These are phyloP conservation scores for Vanessa cardui DNA, from an alignment of 2,888 invertebrate genomes.

Conservation along the genomic window DNA sequence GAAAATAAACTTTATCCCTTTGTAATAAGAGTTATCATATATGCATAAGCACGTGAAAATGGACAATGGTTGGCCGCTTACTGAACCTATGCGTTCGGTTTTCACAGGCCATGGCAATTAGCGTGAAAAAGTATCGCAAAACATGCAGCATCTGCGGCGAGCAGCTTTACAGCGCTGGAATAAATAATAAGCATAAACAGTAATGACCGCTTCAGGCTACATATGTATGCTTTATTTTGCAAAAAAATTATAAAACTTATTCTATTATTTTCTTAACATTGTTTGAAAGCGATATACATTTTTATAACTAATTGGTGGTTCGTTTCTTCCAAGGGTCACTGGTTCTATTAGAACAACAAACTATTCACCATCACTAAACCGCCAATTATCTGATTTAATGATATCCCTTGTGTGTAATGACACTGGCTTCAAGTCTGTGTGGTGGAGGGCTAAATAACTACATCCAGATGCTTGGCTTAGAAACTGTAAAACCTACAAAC, in stretches of 20 bases:
- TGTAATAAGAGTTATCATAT: conserved; percentile 14
- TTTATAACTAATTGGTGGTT: no score
- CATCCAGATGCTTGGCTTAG: no score
- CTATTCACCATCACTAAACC: no score
- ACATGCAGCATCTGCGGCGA: conserved; percentile 43
- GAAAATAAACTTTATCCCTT: conserved; percentile 21
- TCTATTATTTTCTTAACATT: not conserved
- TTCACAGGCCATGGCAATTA: conserved; percentile 47
- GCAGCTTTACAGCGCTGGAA: conserved; percentile 23
- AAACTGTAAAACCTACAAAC: no score
- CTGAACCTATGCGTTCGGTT: conserved; percentile 45
- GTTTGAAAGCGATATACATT: no score
- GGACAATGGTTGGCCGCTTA: conserved; percentile 43
- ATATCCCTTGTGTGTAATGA: no score
- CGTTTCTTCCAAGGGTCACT: no score
- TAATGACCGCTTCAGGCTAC: not conserved
- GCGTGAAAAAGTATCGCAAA: conserved; percentile 47
- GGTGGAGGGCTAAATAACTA: no score
- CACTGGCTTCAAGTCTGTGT: no score
- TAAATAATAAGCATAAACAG: conserved; percentile 8
- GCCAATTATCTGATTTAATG: no score
- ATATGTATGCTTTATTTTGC: no score
- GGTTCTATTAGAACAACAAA: no score
- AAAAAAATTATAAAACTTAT: not conserved
- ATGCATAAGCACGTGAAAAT: conserved; percentile 21